Evolutionary conservation across 2,888 invertebrate species (phyloP), one percentile per base, ranked within the genome.

Genomic region (Cylindroiulus punctatus): DNA sequence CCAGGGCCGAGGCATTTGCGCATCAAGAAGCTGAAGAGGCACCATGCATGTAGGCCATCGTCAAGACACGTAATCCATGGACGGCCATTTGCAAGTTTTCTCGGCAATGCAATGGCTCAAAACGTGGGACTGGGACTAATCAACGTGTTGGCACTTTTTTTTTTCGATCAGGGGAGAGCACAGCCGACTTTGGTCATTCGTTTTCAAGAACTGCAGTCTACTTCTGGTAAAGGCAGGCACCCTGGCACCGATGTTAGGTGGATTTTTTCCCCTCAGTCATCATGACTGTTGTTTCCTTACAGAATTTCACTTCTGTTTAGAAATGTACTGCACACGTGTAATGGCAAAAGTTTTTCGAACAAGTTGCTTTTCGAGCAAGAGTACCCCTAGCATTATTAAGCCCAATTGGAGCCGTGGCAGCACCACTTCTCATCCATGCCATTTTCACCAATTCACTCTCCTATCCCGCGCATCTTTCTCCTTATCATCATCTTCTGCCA

Each of bases 151-250:
- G 12, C 76, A 76, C 17, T 30, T 76, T 76, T 26, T 26, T 26
- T 76, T 36, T 36, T 36, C 36, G 36, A 76, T 30, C 30, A 76
- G 76, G 76, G 76, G 76, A 76, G 30, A 2, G 30, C 76, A 76
- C 76, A 76, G 30, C 76, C 76, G 76, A 76, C 76, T 76, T 76
- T 76, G 76, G 76, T 76, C 76, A 76, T 76, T 76, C 76, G 76
- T 76, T 76, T 76, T 76, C 76, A 65, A 76, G 30, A 76, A 76
- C 76, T 76, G 76, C 76, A 76, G 76, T 76, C 76, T 76, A 76
- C 76, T 76, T 76, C 30, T 76, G 76, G 76, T 30, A 30, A 76
- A 76, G 76, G 30, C 76, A 76, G 76, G 76, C 76, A 76, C 76
- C 76, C 76, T 76, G 76, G 76, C 76, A 30, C 26, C 26, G 76